Percentiles rank a stretch among this genome's conserved stretches.
These are phyloP conservation scores for Ormyrus rosae DNA, from an alignment of 2,888 invertebrate genomes.

Conservation along the genomic window DNA sequence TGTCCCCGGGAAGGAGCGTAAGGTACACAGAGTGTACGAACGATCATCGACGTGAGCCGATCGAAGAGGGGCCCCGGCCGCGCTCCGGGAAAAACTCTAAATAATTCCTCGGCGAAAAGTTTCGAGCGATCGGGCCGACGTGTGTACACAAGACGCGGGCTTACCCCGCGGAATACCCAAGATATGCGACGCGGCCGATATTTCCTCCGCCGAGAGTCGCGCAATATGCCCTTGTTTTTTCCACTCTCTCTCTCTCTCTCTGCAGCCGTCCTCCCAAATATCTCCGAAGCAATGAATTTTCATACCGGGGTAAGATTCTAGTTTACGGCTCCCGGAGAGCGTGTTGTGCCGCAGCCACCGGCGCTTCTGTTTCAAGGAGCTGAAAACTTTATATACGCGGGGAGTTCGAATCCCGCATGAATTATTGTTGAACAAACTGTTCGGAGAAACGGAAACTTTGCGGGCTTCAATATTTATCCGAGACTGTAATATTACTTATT, in stretches of 20 bases:
- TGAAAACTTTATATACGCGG: conserved; percentile 23
- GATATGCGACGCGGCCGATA: conserved; percentile 2
- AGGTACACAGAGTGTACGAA: conserved; percentile 27
- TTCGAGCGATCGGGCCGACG: neutral
- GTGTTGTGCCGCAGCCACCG: no score
- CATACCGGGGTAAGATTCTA: conserved; percentile 27
- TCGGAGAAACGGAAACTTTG: no score
- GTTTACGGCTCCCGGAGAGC: conserved; percentile 16
- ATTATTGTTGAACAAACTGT: neutral
- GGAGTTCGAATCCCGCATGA: neutral
- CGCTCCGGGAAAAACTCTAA: conserved; percentile 6
- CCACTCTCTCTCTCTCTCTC: neutral
- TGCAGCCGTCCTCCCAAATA: conserved; percentile 7
- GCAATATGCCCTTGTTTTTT: neutral
- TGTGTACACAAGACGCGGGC: neutral
- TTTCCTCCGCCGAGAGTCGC: neutral
- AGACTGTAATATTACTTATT: no score
- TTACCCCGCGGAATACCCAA: conserved; percentile 35
- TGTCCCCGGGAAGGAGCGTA: conserved; percentile 17
- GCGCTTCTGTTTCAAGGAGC: neutral
- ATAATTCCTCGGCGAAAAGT: conserved; percentile 46
- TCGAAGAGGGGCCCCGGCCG: neutral
- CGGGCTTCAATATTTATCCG: no score
- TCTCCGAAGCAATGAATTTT: conserved; percentile 51
- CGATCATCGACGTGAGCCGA: neutral